These are phyloP conservation scores for Atta colombica DNA, from an alignment of 1,140 invertebrate species.

Conservation along the genomic window DNA sequence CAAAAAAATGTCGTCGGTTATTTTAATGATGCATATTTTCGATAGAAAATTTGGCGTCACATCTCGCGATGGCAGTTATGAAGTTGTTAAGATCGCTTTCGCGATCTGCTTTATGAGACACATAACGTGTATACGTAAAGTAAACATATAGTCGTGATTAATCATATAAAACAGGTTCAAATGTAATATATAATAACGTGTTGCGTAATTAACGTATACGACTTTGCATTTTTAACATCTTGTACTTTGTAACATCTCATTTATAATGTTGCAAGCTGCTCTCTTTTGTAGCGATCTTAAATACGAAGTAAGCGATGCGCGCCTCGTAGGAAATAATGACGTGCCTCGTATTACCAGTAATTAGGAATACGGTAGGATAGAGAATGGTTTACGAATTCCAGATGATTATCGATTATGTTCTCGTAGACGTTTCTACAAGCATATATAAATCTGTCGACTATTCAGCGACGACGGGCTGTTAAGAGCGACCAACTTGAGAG, in stretches of 20 bases:
- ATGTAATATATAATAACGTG: not conserved
- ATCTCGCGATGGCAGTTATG: not conserved
- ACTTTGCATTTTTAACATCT: constrained; percentile 18
- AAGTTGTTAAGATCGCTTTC: not conserved
- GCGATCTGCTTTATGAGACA: not conserved
- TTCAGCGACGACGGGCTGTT: constrained; percentile 61
- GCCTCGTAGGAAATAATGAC: not conserved
- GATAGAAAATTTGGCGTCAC: not conserved
- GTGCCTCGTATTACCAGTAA: constrained; percentile 16
- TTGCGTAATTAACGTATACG: not conserved
- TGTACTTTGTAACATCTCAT: not conserved
- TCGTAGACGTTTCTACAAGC: not conserved
- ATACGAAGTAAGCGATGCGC: not conserved
- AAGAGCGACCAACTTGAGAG: constrained; percentile 48
- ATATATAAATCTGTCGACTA: constrained; percentile 52
- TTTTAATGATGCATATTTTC: not conserved
- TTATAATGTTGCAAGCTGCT: not conserved
- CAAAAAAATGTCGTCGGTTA: not conserved
- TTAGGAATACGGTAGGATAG: not conserved
- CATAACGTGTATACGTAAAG: not conserved
- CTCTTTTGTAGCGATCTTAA: not conserved
- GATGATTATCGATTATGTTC: constrained; percentile 38
- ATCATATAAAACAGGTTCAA: constrained; percentile 12
- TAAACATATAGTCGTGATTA: constrained; percentile 9
- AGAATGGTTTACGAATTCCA: constrained; percentile 3